A percentile compares a stretch with the other conserved stretches of the same genome.
phyloP scores from a whole-genome alignment of 2,113 vertebrate genomes.

The Procavia capensis region DNA sequence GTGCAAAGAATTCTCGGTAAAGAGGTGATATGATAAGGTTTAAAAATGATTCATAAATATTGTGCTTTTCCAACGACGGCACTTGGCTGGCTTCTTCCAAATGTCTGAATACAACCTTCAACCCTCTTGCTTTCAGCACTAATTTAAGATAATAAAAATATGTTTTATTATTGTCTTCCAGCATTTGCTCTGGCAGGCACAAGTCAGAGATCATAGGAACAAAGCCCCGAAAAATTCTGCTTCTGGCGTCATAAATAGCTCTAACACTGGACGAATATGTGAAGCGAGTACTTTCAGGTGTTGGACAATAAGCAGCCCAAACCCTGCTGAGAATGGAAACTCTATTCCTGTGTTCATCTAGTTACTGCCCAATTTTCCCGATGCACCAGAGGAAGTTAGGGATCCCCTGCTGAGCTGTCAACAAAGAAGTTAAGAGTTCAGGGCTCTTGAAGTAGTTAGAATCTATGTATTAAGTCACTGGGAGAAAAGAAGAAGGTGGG shows the following conservation, averaged over 20 bases:
- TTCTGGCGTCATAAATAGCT: constrained; percentile 53
- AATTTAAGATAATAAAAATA: background rate
- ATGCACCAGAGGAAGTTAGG: background rate
- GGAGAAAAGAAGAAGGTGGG: background rate
- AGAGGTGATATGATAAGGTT: constrained; percentile 13
- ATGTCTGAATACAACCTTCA: background rate
- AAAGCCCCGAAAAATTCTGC: background rate
- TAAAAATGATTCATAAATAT: constrained; percentile 32
- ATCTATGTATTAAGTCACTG: background rate
- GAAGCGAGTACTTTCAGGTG: constrained; percentile 20
- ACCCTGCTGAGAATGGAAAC: background rate
- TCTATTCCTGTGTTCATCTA: background rate
- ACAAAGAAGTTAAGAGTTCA: background rate
- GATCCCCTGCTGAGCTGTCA: background rate
- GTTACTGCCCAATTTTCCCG: background rate
- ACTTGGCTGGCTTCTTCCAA: background rate
- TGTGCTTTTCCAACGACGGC: too few relatives aligned
- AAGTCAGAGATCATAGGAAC: constrained; percentile 46
- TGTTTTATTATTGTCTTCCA: background rate
- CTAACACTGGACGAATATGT: background rate
- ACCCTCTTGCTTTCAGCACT: constrained; percentile 24
- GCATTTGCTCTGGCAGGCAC: background rate
- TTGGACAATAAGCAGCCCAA: background rate
- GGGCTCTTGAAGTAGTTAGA: background rate
- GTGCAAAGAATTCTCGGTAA: background rate